These are phyloP conservation scores for Diplodus sargus DNA, from an alignment of 2,797 vertebrate genomes.

Conservation along the genomic window DNA sequence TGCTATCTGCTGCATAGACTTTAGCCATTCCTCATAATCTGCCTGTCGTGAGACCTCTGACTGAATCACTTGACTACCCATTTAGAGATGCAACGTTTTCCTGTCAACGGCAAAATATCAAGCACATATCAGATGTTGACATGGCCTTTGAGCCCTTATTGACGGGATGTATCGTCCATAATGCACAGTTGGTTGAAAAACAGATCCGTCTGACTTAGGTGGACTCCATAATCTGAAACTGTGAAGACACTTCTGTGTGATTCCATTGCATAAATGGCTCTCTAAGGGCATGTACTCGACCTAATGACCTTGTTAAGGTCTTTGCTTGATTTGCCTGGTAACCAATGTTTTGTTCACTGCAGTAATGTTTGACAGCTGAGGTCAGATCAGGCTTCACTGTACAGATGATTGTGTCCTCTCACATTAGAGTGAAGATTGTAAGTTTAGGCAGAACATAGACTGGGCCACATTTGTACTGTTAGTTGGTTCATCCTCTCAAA, in stretches of 20 bases:
- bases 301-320: background rate
- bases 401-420: background rate
- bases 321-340: background rate
- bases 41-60: background rate
- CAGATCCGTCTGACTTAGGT: background rate
- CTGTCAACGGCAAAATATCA: background rate
- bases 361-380: background rate
- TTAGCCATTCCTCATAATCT: background rate
- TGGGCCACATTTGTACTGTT: background rate
- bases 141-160: conserved; percentile 20
- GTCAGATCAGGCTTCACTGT: background rate
- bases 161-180: background rate
- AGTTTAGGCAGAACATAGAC: background rate
- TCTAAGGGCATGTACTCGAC: too few species aligned
- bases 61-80: background rate
- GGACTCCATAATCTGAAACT: background rate
- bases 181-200: background rate
- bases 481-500: background rate
- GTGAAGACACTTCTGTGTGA: background rate
- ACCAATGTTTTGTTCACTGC: background rate
- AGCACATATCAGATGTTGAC: conserved; percentile 1
- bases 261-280: background rate
- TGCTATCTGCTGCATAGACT: background rate
- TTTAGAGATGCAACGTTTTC: background rate
- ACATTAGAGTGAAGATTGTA: background rate